Conservation (phyloP, 1,140 invertebrate species). For the Apis florea region DNA sequence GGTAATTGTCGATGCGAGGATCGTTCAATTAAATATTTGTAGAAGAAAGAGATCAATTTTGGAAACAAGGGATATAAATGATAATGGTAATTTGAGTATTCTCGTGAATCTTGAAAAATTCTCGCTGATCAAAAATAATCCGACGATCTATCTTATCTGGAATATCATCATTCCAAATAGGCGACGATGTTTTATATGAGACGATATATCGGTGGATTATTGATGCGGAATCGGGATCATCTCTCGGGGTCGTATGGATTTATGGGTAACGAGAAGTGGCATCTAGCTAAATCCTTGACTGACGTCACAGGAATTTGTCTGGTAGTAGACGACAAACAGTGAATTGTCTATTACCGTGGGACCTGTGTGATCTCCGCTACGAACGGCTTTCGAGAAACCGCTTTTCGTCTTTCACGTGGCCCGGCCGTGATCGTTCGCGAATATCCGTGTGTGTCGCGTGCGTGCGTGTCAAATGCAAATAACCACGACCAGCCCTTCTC, state of each 20-base stretch:
- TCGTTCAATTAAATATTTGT: no score
- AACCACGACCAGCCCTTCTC: conserved; percentile 65
- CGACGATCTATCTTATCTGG: background rate
- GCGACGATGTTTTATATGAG: conserved; percentile 10
- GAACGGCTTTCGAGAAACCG: conserved; percentile 31
- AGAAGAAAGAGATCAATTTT: no score
- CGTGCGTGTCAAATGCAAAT: conserved; percentile 75
- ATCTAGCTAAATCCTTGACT: conserved; percentile 52
- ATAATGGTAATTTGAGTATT: background rate
- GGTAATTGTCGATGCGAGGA: no score
- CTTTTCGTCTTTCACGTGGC: conserved; percentile 42
- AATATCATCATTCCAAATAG: conserved; percentile 9
- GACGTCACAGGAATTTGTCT: conserved; percentile 29
- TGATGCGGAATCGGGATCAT: background rate
- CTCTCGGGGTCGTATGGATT: conserved; percentile 28
- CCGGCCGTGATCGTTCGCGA: background rate
- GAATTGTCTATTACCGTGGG: conserved; percentile 37
- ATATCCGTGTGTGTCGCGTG: conserved; percentile 28
- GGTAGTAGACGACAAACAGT: conserved; percentile 38
- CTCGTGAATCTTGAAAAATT: no score
- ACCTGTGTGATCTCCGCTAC: conserved; percentile 33
- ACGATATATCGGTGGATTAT: background rate
- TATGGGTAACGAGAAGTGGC: conserved; percentile 49
- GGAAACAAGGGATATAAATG: background rate
- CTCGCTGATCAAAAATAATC: background rate